Base-by-base conservation (phyloP, 1,140 invertebrate genomes). In the Bombus huntii region DNA sequence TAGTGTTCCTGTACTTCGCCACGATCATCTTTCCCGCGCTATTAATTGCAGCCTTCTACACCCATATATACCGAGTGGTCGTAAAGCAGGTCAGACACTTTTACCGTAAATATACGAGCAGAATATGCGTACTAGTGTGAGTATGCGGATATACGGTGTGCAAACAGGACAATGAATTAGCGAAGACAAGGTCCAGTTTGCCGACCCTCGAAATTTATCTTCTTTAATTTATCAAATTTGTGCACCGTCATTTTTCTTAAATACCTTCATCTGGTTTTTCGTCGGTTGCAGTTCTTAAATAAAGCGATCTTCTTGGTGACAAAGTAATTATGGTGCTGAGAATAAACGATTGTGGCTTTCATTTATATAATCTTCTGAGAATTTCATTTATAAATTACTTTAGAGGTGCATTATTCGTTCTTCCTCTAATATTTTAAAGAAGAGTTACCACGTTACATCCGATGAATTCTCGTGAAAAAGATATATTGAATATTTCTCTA, bases 21-120 rank as follows among this genome's bases (percentile, higher is more conserved):
- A 99, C 98, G 6, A 98, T 98, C 85, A 97, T 98, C 66, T 97
- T 97, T 34, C 98, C 98, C 0, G 97, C 97, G 0, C 93, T 98
- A 6, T 93, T 98, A 31, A 96, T 99, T 93, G 97, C 97, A 28
- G 97, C 96, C 31, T 98, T 98, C 93, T 99, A 99, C 94, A 97
- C 97, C 57, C 97, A 98, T 92, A 98, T 99, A 82, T 98, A 98
- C 92, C 96, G 96, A 44, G 98, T 98, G 8, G 98, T 99, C 37
- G 95, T 98, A 34, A 98, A 98, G 93, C 98, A 98, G 97, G 98
- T 98, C 76, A 85, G 83, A 31, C 42, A 72, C n/a, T 84, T 66
- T 53, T 68, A 37, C 22, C 39, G 37, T 79, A 84, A 59, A 79
- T 62, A 59, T 37, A 44, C 28, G 3, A 22, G n/a, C n/a, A 73